Conservation (phyloP, 2,797 vertebrate genomes). For the Hemitrygon akajei region DNA sequence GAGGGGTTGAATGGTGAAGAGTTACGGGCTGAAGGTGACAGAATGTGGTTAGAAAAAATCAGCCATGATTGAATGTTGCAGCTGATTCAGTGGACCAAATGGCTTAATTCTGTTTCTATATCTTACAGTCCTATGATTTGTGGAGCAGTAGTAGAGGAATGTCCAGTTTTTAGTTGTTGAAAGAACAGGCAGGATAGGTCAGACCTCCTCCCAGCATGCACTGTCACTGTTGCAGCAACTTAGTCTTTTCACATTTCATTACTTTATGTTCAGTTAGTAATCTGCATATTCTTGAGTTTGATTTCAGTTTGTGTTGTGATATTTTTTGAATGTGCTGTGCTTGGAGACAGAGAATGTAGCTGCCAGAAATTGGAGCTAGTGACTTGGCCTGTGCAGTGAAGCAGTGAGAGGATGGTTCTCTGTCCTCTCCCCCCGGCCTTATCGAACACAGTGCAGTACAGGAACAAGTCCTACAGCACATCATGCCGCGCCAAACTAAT, state of each 20-base stretch:
- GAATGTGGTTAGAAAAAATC: no score
- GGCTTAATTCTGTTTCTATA: no score
- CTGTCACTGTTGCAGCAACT: not conserved
- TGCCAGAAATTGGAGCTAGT: not conserved
- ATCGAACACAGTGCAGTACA: no score
- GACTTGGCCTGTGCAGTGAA: not conserved
- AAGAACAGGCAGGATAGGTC: not conserved
- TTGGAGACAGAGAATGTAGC: not conserved
- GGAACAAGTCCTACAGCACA: no score
- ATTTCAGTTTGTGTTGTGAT: not conserved
- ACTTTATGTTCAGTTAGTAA: not conserved
- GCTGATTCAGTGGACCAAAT: no score
- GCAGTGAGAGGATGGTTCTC: not conserved
- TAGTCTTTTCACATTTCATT: not conserved
- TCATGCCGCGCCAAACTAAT: no score
- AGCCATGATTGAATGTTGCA: no score
- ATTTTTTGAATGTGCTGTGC: not conserved
- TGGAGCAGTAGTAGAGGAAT: no score
- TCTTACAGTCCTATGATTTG: no score
- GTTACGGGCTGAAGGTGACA: no score
- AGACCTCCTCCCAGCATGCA: no score
- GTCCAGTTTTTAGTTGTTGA: not conserved
- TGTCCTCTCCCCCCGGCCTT: not conserved
- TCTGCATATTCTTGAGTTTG: not conserved
- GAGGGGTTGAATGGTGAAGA: no score